A percentile compares a stretch with the other conserved stretches of the same genome.
Conservation (phyloP, 2,888 invertebrate genomes). For the Tribolium freemani region DNA sequence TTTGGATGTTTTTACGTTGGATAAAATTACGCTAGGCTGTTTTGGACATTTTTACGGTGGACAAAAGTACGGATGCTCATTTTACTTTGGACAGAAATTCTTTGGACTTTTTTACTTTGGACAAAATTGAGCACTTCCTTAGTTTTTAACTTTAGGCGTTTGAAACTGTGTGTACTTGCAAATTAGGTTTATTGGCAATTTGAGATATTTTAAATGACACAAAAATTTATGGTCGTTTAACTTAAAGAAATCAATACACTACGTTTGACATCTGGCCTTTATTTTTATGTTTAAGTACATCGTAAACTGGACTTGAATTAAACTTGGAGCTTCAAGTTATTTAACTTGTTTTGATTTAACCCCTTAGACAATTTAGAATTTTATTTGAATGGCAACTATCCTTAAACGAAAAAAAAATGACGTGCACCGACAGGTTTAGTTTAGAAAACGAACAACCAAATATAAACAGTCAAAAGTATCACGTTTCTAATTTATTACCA, state of each 20-base stretch:
- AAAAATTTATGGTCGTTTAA: slow-evolving; percentile 29
- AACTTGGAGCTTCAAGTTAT: slow-evolving; percentile 15
- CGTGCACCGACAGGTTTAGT: slow-evolving; percentile 28
- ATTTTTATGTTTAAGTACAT: slow-evolving; percentile 55
- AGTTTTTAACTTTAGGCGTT: no score
- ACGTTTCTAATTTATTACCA: slow-evolving; percentile 53
- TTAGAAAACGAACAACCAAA: slow-evolving; percentile 47
- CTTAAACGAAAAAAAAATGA: slow-evolving; percentile 12
- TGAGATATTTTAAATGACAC: background rate
- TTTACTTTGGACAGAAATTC: no score
- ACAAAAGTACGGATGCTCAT: no score
- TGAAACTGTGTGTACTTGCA: no score
- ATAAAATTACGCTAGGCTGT: no score
- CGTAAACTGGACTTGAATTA: slow-evolving; percentile 50
- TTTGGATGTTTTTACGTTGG: no score
- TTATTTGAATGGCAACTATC: slow-evolving; percentile 19
- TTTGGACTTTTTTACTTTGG: no score
- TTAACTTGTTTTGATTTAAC: slow-evolving; percentile 11
- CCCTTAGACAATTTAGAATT: slow-evolving; percentile 18
- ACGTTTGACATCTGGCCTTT: slow-evolving; percentile 58
- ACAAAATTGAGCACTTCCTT: no score
- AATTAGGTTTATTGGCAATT: no score
- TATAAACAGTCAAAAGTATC: slow-evolving; percentile 51
- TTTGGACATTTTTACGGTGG: no score
- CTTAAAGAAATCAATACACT: slow-evolving; percentile 46